phyloP scores from a whole-genome alignment of 2,113 vertebrate genomes.

The Hippocampus barbouri region DNA sequence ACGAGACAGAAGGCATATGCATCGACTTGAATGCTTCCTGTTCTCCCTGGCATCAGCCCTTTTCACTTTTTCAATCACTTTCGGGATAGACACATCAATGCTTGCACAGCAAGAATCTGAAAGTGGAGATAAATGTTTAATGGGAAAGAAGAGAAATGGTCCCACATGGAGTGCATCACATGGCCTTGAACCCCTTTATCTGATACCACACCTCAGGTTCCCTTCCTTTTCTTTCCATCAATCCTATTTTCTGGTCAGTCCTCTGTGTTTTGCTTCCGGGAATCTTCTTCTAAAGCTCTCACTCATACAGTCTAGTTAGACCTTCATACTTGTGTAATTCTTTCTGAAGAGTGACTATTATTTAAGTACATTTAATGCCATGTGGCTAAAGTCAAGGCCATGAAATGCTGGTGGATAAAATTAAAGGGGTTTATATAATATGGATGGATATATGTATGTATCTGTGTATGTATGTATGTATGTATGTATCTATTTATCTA shows the following conservation, averaged over 20 bases:
- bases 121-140: constrained; percentile 4
- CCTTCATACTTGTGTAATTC: neutral
- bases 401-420: too few relatives aligned
- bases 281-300: neutral
- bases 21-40: neutral
- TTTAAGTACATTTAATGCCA: too few relatives aligned
- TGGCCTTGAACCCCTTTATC: neutral
- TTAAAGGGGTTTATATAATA: too few relatives aligned
- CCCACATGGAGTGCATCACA: neutral
- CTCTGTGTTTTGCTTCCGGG: neutral
- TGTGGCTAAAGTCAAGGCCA: too few relatives aligned
- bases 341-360: neutral
- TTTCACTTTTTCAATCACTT: neutral
- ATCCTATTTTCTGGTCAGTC: neutral
- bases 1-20: neutral
- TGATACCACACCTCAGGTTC: neutral
- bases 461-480: too few relatives aligned
- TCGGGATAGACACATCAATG: neutral
- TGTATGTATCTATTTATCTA: too few relatives aligned
- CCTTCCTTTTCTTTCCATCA: neutral
- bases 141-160: constrained; percentile 4
- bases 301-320: neutral
- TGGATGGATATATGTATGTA: too few relatives aligned
- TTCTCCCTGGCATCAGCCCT: neutral
- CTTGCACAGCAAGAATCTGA: constrained; percentile 1